Base-by-base conservation (phyloP, 2,113 vertebrate genomes). In the Bubo blakistoni region DNA sequence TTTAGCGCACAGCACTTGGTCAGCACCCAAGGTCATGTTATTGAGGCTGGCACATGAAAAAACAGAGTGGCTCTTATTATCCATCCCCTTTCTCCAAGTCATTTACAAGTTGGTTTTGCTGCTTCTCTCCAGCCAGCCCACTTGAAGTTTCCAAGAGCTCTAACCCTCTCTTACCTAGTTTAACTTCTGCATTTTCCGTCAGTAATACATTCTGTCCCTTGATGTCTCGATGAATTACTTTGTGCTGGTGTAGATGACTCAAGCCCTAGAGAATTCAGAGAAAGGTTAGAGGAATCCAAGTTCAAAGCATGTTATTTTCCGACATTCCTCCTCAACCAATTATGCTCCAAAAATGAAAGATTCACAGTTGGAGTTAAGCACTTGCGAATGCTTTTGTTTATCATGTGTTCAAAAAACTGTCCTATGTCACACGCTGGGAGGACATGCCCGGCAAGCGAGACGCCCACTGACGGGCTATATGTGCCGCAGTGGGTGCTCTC, bases 231-330 rank as follows among this genome's bases (percentile, higher is more conserved):
- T 99, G 99, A 98, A 99, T 99, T 97, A 99, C 99, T 98, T 99
- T 99, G 97, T 99, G 99, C 97, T 99, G 99, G 98, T 99, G 99
- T 89, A 99, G 99, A 94, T 99, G 99, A 96, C 99, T 99, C 98
- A 99, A 98, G 92, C 99, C 99, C 99, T 99, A 96, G 74, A 97
- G 94, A 88, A 95, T 94, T 19, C 73, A 94, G 87, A 89, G 96
- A 77, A 92, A 84, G 63, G 97, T 97, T 95, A 96, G 87, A 16
- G 92, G 77, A 95, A 94, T 44, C 36, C 86, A 85, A 74, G 80
- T 89, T 61, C 77, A 82, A 96, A 95, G 87, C 55, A 74, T 55
- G 94, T 71, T 91, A 80, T 95, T 96, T 97, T 90, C 71, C 83
- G 81, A 92, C 86, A 87, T 93, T 91, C 94, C 71, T 92, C 81